These are phyloP conservation scores for Loripinus fragilis DNA, from an alignment of 2,888 invertebrate species.

Conservation along the genomic window DNA sequence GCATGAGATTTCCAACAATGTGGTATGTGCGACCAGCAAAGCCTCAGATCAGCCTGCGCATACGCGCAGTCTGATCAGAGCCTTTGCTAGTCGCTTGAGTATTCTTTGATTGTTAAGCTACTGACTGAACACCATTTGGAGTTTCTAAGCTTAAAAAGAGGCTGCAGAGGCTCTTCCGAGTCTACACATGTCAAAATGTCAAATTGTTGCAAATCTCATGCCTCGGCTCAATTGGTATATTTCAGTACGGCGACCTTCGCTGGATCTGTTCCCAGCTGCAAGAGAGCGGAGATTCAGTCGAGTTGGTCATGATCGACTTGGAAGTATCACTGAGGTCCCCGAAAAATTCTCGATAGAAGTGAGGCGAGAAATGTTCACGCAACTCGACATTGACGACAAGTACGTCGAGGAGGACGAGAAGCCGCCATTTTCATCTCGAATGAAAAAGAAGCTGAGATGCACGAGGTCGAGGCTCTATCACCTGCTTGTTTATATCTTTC, in stretches of 20 bases:
- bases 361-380: slow-evolving; percentile 44
- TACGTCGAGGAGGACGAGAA: slow-evolving; percentile 11
- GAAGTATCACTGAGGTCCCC: background rate
- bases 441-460: background rate
- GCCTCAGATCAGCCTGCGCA: too few relatives aligned
- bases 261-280: slow-evolving; percentile 30
- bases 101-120: too few relatives aligned
- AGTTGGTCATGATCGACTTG: background rate
- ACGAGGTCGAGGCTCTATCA: background rate
- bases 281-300: slow-evolving; percentile 39
- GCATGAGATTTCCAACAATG: too few relatives aligned
- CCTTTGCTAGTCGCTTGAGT: too few relatives aligned
- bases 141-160: too few relatives aligned
- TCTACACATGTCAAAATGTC: too few relatives aligned
- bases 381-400: slow-evolving; percentile 36
- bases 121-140: too few relatives aligned
- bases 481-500: slow-evolving; percentile 18
- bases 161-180: too few relatives aligned
- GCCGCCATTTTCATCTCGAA: background rate
- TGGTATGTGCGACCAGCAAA: too few relatives aligned
- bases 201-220: too few relatives aligned
- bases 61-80: too few relatives aligned
- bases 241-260: slow-evolving; percentile 10
- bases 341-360: background rate
- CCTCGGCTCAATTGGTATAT: too few relatives aligned